phyloP scores from a whole-genome alignment of 1,140 invertebrate species.

The Trichonephila clavata region DNA sequence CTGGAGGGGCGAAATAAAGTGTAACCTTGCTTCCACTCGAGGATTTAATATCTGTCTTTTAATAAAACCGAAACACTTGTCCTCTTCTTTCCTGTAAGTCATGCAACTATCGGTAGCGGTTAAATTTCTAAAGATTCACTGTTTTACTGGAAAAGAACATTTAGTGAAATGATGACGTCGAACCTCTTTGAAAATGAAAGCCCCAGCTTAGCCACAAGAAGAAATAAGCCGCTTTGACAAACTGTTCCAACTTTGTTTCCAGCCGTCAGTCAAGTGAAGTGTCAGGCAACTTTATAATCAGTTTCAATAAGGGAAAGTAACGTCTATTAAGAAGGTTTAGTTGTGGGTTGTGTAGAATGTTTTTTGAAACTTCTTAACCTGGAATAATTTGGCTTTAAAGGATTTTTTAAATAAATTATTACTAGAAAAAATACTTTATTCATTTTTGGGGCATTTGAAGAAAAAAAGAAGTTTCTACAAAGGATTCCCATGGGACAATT shows the following conservation, averaged over 20 bases:
- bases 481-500: no score
- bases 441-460: no score
- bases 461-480: no score
- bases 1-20: neutral
- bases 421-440: no score
- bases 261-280: neutral
- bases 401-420: no score
- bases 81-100: neutral
- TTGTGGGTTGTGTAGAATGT: no score
- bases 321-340: neutral
- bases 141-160: neutral
- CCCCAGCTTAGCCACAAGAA: neutral
- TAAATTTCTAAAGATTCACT: neutral
- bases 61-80: constrained; percentile 49
- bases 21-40: neutral
- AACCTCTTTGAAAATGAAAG: neutral
- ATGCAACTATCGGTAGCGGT: neutral
- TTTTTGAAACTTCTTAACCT: no score
- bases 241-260: neutral
- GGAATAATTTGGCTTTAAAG: no score
- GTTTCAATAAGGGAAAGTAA: neutral
- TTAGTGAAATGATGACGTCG: neutral
- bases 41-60: constrained; percentile 42
- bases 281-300: neutral
- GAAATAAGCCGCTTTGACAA: constrained; percentile 15